Evolutionary conservation across 2,797 vertebrate genomes (phyloP).

Genomic region (Agapornis canus): DNA sequence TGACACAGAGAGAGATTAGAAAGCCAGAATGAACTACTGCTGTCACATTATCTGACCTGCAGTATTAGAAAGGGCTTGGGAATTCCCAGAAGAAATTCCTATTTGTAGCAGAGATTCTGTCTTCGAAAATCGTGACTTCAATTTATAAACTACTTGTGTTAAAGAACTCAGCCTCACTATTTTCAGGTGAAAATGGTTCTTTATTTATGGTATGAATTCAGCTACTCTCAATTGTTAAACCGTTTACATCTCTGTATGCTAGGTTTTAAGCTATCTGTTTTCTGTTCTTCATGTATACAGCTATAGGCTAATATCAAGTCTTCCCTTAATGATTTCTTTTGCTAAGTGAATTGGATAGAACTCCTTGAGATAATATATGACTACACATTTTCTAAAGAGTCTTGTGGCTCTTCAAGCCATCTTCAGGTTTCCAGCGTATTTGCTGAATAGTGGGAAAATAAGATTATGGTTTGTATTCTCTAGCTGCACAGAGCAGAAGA

Average conservation of each 20-base stretch:
- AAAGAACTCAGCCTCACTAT: neutral
- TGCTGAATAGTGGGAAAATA: neutral
- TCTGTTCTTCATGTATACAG: neutral
- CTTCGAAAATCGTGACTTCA: neutral
- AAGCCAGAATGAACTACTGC: neutral
- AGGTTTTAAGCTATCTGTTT: neutral
- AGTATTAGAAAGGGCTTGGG: neutral
- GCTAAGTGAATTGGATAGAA: neutral
- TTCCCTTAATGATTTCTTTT: neutral
- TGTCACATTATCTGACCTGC: neutral
- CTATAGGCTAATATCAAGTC: neutral
- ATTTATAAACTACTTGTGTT: neutral
- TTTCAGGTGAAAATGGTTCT: neutral
- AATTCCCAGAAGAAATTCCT: slow-evolving; percentile 1
- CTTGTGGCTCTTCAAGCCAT: neutral
- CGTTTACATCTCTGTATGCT: neutral
- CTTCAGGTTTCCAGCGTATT: neutral
- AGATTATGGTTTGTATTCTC: neutral
- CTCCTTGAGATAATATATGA: neutral
- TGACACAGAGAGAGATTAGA: neutral
- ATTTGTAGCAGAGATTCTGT: neutral
- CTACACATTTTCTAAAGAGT: neutral
- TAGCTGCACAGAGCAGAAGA: neutral
- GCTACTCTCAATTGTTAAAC: neutral
- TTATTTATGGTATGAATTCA: neutral